Evolutionary conservation across 2,797 vertebrate species (phyloP), one percentile per base, ranked within the genome.

Genomic region (Dermochelys coriacea): DNA sequence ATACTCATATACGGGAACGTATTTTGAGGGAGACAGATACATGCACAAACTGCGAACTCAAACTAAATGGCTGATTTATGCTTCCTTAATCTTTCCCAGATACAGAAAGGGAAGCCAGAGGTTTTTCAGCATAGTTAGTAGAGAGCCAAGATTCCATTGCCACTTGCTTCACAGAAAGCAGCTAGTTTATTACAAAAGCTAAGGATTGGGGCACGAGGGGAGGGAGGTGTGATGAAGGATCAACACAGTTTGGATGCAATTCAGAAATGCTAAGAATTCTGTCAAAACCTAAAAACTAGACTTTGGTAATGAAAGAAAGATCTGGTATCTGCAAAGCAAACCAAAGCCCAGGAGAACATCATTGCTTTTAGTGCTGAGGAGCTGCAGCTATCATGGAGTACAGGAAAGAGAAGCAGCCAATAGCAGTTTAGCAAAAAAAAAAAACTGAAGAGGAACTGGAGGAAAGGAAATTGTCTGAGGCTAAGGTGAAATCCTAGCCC

Each of bases 201-300:
- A 80, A 37, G 23, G 51, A 49, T n/a, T 8, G 77, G 12, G 80
- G n/a, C 14, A 0, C 0, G 23, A 29, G 45, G 0, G 87, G 55
- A 81, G 51, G 14, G 79, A 51, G 55, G 37, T 31, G 87, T 45
- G 15, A 2, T 0, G 0, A 12, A 29, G 16, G 51, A 57, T 59
- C 55, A 50, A 0, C 11, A 27, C 21, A 8, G n/a, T 51, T 0
- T 18, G 71, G 80, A 52, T 16, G 54, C 0, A 0, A 54, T 84
- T 78, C 50, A 82, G 85, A 90, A 93, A 91, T 9, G 21, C n/a
- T 59, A 82, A n/a, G 27, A 91, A 93, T 68, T 80, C n/a, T 47
- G 79, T 16, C 47, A 31, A 1, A 50, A 21, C n/a, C 84, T 59
- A 51, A 52, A 37, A 55, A 51, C 16, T 11, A 9, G 21, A 29